phyloP scores from a whole-genome alignment of 2,797 vertebrate genomes.

The Arrhamphus sclerolepis region DNA sequence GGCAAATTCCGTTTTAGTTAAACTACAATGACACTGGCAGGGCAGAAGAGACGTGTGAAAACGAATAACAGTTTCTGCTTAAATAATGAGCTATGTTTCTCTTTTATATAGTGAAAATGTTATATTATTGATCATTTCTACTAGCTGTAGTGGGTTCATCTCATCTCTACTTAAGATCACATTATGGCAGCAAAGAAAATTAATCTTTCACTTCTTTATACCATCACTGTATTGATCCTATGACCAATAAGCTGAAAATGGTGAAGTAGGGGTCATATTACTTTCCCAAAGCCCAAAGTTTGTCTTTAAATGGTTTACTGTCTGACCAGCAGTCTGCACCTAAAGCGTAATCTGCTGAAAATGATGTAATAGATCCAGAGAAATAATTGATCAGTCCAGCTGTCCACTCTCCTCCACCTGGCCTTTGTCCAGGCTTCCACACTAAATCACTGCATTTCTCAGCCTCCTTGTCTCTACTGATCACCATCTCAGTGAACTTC shows the following conservation, averaged over 20 bases:
- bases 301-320: background rate
- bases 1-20: constrained; percentile 32
- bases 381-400: background rate
- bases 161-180: too few species aligned
- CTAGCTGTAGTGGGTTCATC: too few species aligned
- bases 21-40: constrained; percentile 18
- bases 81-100: too few species aligned
- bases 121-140: too few species aligned
- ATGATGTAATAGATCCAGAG: background rate
- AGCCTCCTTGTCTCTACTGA: constrained; percentile 11
- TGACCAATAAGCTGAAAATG: background rate
- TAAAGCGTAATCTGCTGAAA: background rate
- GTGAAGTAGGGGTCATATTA: background rate
- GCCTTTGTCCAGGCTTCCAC: background rate
- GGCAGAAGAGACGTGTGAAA: constrained; percentile 20
- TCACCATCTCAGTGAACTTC: constrained; percentile 32
- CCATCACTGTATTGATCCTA: too few species aligned
- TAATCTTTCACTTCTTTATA: too few species aligned
- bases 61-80: background rate
- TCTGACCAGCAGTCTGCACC: background rate
- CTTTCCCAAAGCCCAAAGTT: too few species aligned
- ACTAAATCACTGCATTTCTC: constrained; percentile 7
- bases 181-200: too few species aligned
- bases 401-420: constrained; percentile 4
- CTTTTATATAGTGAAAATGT: too few species aligned